Evolutionary conservation across 2,888 invertebrate species (phyloP), one percentile per base, ranked within the genome.

Genomic region (Melieria omissa): DNA sequence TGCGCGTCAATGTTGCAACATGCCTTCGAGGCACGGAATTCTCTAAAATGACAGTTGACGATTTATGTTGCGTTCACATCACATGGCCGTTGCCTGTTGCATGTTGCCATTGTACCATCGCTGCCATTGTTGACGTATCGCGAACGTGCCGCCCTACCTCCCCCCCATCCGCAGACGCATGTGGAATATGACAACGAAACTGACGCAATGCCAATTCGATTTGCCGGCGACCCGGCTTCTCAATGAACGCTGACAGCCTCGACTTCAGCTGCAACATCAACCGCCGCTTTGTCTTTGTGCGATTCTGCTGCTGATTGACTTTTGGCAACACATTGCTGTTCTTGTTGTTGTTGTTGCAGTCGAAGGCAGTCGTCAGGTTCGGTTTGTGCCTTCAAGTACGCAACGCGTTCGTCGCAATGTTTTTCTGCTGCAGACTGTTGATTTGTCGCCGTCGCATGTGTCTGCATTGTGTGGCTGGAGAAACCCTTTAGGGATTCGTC

Each of bases 41-140:
- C 60, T 41, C 65, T 47, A 58, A 67, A 52, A 49, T 64, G 73
- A 70, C 73, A 73, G 70, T 64, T 73, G 71, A 73, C 71, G 73
- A 73, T 73, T 73, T 73, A 73, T 73, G 67, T 70, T 73, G 61
- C 72, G 54, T 29, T 29, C 29, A 29, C 29, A 29, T 29, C 29
- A 29, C 29, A 29, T 29, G 29, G 29, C 29, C 29, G 29, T 29
- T 29, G 29, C 29, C 29, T 29, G 29, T 29, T 29, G 29, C 29
- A 29, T 29, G 29, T 29, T 29, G 29, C 29, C 29, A 29, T 29
- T 29, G 29, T 29, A 3, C n/a, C n/a, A 3, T 29, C 29, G 29
- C 29, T 29, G 29, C 29, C 29, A 29, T 29, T 29, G 29, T 29
- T 29, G 29, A 29, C 29, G 29, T 29, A 29, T 29, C 29, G 29